phyloP scores from a whole-genome alignment of 2,113 vertebrate species.

The Gambusia holbrooki region DNA sequence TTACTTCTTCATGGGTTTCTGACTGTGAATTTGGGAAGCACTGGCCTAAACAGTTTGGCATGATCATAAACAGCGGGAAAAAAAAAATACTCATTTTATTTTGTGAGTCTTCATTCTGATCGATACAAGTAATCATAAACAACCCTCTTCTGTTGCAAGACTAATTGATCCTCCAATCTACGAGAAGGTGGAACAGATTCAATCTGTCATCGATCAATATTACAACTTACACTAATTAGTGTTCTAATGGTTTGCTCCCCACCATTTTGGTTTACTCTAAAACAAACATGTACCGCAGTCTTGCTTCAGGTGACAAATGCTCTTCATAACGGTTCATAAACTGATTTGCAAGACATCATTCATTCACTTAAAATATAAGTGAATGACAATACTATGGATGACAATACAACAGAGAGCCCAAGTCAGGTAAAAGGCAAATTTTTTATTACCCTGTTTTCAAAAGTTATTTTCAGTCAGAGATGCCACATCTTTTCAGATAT shows the following conservation, averaged over 20 bases:
- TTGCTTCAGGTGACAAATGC: not conserved
- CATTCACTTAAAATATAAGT: constrained; percentile 26
- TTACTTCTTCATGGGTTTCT: not conserved
- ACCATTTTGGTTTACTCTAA: constrained; percentile 10
- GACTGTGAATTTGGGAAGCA: not conserved
- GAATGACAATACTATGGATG: constrained; percentile 39
- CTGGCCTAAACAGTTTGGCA: not conserved
- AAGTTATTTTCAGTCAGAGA: constrained; percentile 41
- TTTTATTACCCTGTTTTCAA: constrained; percentile 18
- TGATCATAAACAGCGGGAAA: not conserved
- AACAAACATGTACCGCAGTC: not conserved
- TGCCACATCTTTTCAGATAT: constrained; percentile 33
- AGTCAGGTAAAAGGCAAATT: constrained; percentile 25
- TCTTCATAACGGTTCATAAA: constrained; percentile 11
- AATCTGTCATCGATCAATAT: constrained; percentile 32
- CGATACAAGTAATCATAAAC: constrained; percentile 38
- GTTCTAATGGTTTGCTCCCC: constrained; percentile 23
- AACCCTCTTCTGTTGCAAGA: constrained; percentile 26
- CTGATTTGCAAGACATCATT: constrained; percentile 35
- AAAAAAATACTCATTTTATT: not conserved
- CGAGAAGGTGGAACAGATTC: constrained; percentile 3
- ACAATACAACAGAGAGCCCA: constrained; percentile 29
- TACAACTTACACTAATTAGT: constrained; percentile 34
- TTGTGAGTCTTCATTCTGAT: constrained; percentile 19
- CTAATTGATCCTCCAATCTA: not conserved